These are phyloP conservation scores for Willisornis vidua DNA, from an alignment of 2,113 vertebrate genomes.

Conservation along the genomic window DNA sequence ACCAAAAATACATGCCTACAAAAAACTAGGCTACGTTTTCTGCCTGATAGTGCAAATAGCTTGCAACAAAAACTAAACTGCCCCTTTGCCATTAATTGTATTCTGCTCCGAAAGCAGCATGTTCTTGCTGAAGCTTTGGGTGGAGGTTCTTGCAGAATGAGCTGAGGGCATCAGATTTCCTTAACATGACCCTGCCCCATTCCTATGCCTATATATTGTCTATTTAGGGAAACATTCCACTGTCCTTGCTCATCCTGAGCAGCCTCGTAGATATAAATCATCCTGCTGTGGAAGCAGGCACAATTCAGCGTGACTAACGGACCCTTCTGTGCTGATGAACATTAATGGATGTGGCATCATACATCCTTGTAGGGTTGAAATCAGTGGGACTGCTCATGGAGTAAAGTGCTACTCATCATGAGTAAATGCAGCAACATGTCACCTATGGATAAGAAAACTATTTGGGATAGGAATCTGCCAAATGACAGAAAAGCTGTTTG, in stretches of 20 bases:
- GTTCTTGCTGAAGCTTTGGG: not conserved
- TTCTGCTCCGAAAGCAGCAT: not conserved
- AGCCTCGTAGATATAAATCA: conserved; percentile 53
- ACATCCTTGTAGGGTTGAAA: not conserved
- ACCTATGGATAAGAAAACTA: not conserved
- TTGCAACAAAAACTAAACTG: not conserved
- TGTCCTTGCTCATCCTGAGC: conserved; percentile 62
- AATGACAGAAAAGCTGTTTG: not conserved
- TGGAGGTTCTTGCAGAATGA: not conserved
- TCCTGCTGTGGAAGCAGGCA: conserved; percentile 35
- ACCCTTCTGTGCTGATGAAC: conserved; percentile 53
- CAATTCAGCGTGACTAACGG: conserved; percentile 44
- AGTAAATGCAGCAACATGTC: not conserved
- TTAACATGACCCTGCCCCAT: conserved; percentile 35
- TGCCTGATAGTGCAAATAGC: not conserved
- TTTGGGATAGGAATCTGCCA: not conserved
- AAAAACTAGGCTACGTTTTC: not conserved
- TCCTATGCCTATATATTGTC: conserved; percentile 56
- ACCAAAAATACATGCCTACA: not conserved
- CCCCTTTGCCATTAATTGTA: not conserved
- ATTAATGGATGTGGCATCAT: conserved; percentile 40
- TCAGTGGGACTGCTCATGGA: not conserved
- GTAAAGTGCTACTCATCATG: not conserved
- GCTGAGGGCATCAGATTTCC: conserved; percentile 34
- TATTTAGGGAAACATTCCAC: conserved; percentile 69